A percentile compares a stretch with the other conserved stretches of the same genome.
These are phyloP conservation scores for Lottia scabra DNA, from an alignment of 2,888 invertebrate species.

Conservation along the genomic window DNA sequence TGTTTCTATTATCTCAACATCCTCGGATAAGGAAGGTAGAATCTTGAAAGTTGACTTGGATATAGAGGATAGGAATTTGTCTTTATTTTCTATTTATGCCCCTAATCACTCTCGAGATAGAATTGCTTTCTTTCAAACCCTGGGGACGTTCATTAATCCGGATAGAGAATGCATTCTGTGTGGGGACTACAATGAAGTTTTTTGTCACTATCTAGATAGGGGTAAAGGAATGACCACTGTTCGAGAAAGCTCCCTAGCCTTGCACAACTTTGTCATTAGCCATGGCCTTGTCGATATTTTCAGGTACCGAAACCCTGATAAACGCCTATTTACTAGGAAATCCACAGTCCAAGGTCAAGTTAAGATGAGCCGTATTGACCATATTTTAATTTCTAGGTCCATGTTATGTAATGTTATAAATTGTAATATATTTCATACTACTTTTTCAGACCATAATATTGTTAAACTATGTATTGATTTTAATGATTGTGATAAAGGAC, in stretches of 20 bases:
- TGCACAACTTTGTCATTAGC: background rate
- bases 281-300: background rate
- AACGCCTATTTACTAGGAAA: background rate
- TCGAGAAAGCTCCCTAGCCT: background rate
- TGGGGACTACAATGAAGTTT: slow-evolving; percentile 11
- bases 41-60: slow-evolving; percentile 10
- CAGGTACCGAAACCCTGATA: background rate
- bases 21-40: slow-evolving; percentile 10
- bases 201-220: background rate
- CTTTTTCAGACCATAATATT: background rate
- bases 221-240: background rate
- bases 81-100: slow-evolving; percentile 20
- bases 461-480: background rate
- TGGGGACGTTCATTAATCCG: background rate
- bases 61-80: slow-evolving; percentile 1
- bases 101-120: background rate
- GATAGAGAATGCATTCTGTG: background rate
- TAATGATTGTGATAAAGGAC: slow-evolving; percentile 15
- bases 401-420: background rate
- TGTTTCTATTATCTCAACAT: background rate
- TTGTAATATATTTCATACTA: background rate
- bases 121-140: background rate
- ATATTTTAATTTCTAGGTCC: background rate
- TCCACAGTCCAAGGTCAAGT: too few relatives aligned
- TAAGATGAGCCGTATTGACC: background rate